A percentile compares a stretch with the other conserved stretches of the same genome.
Conservation (phyloP, 2,888 invertebrate species). For the Pelosia muscerda region DNA sequence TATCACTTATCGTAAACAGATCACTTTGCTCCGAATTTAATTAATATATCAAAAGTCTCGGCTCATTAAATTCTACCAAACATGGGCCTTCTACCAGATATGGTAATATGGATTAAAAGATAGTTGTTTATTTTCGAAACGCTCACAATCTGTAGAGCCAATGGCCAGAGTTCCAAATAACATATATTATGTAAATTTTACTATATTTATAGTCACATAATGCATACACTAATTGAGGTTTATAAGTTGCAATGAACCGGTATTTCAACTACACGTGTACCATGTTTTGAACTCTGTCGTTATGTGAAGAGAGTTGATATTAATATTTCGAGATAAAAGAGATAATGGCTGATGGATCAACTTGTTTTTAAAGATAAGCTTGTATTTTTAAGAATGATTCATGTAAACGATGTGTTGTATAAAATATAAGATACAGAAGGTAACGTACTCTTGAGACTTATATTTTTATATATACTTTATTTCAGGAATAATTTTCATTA, state of each 20-base stretch:
- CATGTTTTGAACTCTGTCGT: constrained; percentile 19
- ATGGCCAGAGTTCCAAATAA: constrained; percentile 33
- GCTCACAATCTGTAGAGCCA: constrained; percentile 17
- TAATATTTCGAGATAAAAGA: constrained; percentile 23
- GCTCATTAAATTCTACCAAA: background rate
- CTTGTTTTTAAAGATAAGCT: constrained; percentile 59
- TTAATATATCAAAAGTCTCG: background rate
- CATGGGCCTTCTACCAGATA: background rate
- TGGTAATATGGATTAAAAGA: background rate
- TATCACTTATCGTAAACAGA: background rate
- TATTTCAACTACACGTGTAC: constrained; percentile 1
- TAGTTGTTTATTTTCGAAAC: constrained; percentile 13
- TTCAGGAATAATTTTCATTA: background rate
- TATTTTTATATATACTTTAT: background rate
- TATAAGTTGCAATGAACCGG: constrained; percentile 39
- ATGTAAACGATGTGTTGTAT: constrained; percentile 22
- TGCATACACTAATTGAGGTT: constrained; percentile 28
- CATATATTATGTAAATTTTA: constrained; percentile 38
- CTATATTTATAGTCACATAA: constrained; percentile 24
- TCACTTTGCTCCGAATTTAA: background rate
- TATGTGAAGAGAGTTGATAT: constrained; percentile 12
- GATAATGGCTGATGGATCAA: constrained; percentile 59
- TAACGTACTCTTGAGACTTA: background rate
- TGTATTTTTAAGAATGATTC: constrained; percentile 29
- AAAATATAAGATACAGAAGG: background rate